Evolutionary conservation across 1,140 invertebrate species (phyloP).

Genomic region (Dreissena rostriformis): DNA sequence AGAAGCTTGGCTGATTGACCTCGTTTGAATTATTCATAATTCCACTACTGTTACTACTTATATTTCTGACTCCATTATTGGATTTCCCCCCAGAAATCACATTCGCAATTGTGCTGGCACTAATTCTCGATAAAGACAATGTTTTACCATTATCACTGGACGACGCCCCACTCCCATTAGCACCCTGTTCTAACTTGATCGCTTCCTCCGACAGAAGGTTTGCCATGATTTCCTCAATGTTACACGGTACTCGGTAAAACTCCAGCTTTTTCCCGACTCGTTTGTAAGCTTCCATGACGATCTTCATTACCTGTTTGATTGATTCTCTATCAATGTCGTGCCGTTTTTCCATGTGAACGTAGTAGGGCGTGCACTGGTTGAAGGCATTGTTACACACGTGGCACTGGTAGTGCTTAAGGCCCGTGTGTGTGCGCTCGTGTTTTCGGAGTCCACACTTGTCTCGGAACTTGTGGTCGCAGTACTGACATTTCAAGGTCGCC

Average conservation of each 20-base stretch:
- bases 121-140: neutral
- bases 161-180: too few relatives aligned
- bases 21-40: too few relatives aligned
- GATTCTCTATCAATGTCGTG: conserved; percentile 36
- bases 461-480: conserved; percentile 49
- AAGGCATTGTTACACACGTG: conserved; percentile 56
- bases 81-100: neutral
- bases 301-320: conserved; percentile 30
- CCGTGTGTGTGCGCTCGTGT: conserved; percentile 74
- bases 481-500: conserved; percentile 47
- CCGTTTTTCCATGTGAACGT: conserved; percentile 48
- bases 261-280: conserved; percentile 25
- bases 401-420: conserved; percentile 79
- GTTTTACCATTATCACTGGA: too few relatives aligned
- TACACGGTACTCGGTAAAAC: conserved; percentile 23
- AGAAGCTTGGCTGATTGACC: too few relatives aligned
- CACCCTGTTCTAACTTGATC: neutral
- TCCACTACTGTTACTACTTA: too few relatives aligned
- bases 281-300: conserved; percentile 31
- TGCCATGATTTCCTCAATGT: conserved; percentile 30
- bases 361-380: conserved; percentile 52
- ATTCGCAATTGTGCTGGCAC: neutral
- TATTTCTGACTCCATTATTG: too few relatives aligned
- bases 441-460: conserved; percentile 49
- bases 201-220: neutral